A percentile compares a stretch with the other conserved stretches of the same genome.
phyloP scores from a whole-genome alignment of 2,888 invertebrate species.

The Cheilosia soror region DNA sequence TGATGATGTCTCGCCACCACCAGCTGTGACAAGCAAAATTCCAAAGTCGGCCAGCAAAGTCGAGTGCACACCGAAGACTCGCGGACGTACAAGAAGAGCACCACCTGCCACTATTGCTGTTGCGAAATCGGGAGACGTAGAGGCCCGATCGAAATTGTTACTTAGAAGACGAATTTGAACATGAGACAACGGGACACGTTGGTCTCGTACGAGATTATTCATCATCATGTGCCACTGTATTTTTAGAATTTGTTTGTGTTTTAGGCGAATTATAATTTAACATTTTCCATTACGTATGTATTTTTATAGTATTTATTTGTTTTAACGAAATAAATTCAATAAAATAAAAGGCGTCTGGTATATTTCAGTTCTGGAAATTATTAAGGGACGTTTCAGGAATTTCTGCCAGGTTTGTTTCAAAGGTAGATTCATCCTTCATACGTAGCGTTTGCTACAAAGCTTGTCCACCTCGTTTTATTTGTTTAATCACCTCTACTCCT shows the following conservation, averaged over 20 bases:
- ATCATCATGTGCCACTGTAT: no score
- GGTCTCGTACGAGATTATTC: no score
- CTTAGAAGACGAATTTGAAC: slow-evolving; percentile 62
- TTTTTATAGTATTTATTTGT: slow-evolving; percentile 32
- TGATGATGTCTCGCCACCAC: slow-evolving; percentile 50
- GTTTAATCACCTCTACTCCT: no score
- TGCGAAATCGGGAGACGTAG: slow-evolving; percentile 27
- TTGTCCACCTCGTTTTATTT: no score
- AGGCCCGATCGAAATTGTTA: slow-evolving; percentile 27
- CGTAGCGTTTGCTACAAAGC: no score
- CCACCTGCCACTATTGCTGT: slow-evolving; percentile 32
- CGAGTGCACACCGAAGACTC: slow-evolving; percentile 52
- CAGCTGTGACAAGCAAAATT: slow-evolving; percentile 18
- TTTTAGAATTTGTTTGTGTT: no score
- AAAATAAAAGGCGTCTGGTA: background rate
- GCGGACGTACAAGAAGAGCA: slow-evolving; percentile 30
- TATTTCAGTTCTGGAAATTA: no score
- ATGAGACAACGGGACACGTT: background rate
- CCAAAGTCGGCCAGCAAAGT: slow-evolving; percentile 52
- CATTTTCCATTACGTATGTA: slow-evolving; percentile 12
- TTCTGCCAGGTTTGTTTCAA: no score
- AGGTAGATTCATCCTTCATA: no score
- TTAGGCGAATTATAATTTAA: slow-evolving; percentile 4
- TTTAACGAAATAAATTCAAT: slow-evolving; percentile 32
- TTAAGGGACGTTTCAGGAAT: no score